Evolutionary conservation across 2,113 vertebrate genomes (phyloP).

Genomic region (Pipra filicauda): DNA sequence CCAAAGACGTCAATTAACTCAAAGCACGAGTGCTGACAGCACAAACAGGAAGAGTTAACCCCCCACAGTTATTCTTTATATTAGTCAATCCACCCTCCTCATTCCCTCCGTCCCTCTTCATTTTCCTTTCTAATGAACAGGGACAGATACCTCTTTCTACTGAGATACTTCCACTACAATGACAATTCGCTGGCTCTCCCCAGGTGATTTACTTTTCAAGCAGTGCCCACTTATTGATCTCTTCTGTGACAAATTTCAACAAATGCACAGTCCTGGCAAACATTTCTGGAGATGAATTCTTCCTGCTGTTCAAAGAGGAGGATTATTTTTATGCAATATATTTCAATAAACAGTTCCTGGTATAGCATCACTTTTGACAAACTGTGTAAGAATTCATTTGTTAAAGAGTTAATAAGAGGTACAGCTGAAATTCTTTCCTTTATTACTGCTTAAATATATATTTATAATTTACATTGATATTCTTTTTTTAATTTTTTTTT

Average conservation of each 20-base stretch:
- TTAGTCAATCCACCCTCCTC: constrained; percentile 67
- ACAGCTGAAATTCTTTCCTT: constrained; percentile 18
- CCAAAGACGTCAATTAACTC: constrained; percentile 73
- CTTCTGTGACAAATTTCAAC: constrained; percentile 79
- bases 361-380: constrained; percentile 66
- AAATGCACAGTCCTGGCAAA: constrained; percentile 69
- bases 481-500: not conserved
- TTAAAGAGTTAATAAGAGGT: constrained; percentile 28
- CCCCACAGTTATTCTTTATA: constrained; percentile 71
- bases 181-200: constrained; percentile 73
- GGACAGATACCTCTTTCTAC: constrained; percentile 60
- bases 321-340: constrained; percentile 71
- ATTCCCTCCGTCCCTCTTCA: constrained; percentile 54
- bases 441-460: not conserved
- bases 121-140: constrained; percentile 71
- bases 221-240: constrained; percentile 78
- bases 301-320: constrained; percentile 69
- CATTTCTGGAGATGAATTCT: constrained; percentile 76
- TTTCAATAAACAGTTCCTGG: constrained; percentile 61
- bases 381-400: constrained; percentile 29
- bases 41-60: constrained; percentile 71
- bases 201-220: constrained; percentile 80
- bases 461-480: not conserved
- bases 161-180: constrained; percentile 71
- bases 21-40: constrained; percentile 64